Base-by-base conservation (phyloP, 2,888 invertebrate genomes). In the Hydriomena furcata region DNA sequence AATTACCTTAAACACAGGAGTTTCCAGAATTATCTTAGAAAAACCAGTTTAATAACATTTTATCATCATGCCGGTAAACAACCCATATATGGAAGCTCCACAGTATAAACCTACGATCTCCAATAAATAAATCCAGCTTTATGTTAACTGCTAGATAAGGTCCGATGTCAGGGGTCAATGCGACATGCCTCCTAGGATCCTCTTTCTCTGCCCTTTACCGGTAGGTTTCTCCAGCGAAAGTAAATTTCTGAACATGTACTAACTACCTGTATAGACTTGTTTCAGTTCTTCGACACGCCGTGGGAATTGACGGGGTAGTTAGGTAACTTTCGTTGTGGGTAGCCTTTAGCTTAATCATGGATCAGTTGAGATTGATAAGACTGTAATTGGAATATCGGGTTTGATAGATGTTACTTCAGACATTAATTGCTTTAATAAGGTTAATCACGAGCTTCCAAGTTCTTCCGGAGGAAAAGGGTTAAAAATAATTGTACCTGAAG, bases 191-290 rank as follows among this genome's bases (percentile, higher is more conserved):
- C 38, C 51, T 37, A 20, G 47, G 75, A 80, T 73, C 78, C 71
- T 70, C 70, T 82, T 79, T 82, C 84, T 76, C 80, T 83, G 82
- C 74, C 84, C 82, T 83, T 80, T 77, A 62, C 57, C 62, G 67
- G 73, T 69, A 69, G 65, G 69, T 82, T 78, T 76, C 76, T 67
- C 70, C 60, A 51, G 55, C 60, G 79, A 78, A 83, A 81, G 82
- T 76, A 63, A 63, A 62, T 75, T 74, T 76, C 76, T 68, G 66
- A 66, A 65, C 63, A 61, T 59, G 53, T 65, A 63, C 66, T 74
- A 66, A 73, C 73, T 74, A 73, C 79, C 76, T 71, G 76, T 65
- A 71, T 57, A 61, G 60, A 70, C 72, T 49, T 52, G 68, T 67
- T 71, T 57, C 60, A 69, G 73, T 63, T 68, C 66, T 65, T 71